Evolutionary conservation across 2,888 invertebrate species (phyloP).

Genomic region (Mimachlamys varia): DNA sequence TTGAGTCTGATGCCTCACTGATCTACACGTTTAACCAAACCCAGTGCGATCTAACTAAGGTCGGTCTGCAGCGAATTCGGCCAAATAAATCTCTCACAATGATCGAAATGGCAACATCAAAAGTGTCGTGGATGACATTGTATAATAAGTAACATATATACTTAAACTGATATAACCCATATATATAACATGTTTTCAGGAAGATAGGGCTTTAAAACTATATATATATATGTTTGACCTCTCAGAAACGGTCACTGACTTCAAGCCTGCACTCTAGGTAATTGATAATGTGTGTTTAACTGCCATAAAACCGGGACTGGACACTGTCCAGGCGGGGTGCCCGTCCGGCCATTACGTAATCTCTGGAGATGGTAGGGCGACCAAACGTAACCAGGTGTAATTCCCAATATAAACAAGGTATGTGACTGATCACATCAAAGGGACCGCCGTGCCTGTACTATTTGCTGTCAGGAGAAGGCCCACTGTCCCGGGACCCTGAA

Average conservation of each 20-base stretch:
- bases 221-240: neutral
- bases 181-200: neutral
- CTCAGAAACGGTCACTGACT: neutral
- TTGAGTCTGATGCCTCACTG: neutral
- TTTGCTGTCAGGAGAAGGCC: neutral
- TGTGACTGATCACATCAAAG: neutral
- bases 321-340: neutral
- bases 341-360: constrained; percentile 1
- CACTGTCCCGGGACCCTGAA: neutral
- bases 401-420: constrained; percentile 20
- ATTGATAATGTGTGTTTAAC: constrained; percentile 28
- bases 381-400: constrained; percentile 27
- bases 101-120: neutral
- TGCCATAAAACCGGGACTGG: neutral
- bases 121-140: no score
- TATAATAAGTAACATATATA: no score
- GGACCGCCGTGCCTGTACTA: neutral
- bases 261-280: neutral
- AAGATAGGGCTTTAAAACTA: neutral
- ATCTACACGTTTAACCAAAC: neutral
- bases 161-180: no score
- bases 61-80: no score
- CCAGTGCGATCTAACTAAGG: no score
- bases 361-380: neutral
- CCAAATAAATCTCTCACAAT: no score